Evolutionary conservation across 1,140 invertebrate species (phyloP).

Genomic region (Dendroctonus valens): DNA sequence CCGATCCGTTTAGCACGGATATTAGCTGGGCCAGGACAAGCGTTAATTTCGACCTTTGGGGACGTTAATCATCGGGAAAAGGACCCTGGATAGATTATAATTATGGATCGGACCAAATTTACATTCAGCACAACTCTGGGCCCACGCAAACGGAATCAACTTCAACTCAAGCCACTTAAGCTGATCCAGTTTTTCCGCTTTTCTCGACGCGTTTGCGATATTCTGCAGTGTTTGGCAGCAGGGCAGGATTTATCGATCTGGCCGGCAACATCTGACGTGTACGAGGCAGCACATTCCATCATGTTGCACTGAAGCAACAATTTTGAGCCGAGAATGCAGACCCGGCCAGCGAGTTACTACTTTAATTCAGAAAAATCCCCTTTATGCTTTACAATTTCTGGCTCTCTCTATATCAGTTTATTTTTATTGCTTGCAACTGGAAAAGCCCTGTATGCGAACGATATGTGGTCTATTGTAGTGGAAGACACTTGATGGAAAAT

Average conservation of each 20-base stretch:
- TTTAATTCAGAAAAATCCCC: slow-evolving; percentile 12
- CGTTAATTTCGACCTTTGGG: slow-evolving; percentile 29
- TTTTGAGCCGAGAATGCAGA: slow-evolving; percentile 17
- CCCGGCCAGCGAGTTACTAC: slow-evolving; percentile 3
- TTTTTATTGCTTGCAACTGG: neutral
- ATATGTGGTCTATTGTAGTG: no score
- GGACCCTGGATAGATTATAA: slow-evolving; percentile 17
- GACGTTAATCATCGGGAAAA: slow-evolving; percentile 19
- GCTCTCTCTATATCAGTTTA: no score
- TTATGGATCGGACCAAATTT: slow-evolving; percentile 5
- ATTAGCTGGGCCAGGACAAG: slow-evolving; percentile 23
- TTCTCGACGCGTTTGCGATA: no score
- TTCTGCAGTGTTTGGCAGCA: slow-evolving; percentile 10
- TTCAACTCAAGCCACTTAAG: neutral
- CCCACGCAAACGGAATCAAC: neutral
- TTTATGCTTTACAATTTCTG: neutral
- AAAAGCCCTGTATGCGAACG: no score
- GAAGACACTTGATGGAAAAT: no score
- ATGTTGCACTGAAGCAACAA: slow-evolving; percentile 24
- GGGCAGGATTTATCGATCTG: slow-evolving; percentile 5
- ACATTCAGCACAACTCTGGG: neutral
- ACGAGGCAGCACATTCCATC: slow-evolving; percentile 16
- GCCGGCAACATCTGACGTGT: slow-evolving; percentile 18
- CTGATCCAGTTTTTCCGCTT: slow-evolving; percentile 1
- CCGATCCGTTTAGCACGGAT: slow-evolving; percentile 27